Percentiles rank a stretch among this genome's conserved stretches.
Conservation (phyloP, 2,888 invertebrate species). For the Cerastis leucographa region DNA sequence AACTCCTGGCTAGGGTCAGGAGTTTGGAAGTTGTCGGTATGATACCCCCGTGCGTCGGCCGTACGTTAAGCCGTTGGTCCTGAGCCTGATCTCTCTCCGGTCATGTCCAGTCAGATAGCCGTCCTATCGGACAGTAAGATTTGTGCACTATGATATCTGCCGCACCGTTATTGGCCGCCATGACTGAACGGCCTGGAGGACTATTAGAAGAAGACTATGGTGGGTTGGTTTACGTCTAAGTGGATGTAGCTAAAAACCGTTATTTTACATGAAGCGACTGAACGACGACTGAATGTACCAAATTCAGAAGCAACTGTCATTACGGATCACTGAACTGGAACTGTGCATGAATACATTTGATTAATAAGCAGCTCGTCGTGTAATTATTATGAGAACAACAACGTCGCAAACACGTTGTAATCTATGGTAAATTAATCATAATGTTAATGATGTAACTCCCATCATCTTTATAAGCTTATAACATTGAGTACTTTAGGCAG, state of each 20-base stretch:
- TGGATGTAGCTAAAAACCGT: background rate
- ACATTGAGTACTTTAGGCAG: slow-evolving; percentile 8
- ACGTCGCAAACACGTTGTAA: slow-evolving; percentile 35
- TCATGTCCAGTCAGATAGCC: background rate
- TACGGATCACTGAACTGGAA: slow-evolving; percentile 3
- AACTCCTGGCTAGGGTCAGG: too few relatives aligned
- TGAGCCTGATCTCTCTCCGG: too few relatives aligned
- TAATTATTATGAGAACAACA: slow-evolving; percentile 30
- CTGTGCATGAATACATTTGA: slow-evolving; percentile 36
- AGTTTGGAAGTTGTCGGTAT: too few relatives aligned
- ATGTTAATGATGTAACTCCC: slow-evolving; percentile 29
- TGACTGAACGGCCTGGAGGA: background rate
- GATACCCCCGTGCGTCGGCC: too few relatives aligned
- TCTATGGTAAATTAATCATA: slow-evolving; percentile 53
- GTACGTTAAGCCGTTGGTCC: too few relatives aligned
- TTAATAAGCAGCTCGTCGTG: slow-evolving; percentile 34
- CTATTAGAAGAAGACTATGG: background rate
- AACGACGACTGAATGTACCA: background rate
- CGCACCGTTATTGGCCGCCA: background rate
- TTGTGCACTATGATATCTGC: background rate
- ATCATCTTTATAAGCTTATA: slow-evolving; percentile 24
- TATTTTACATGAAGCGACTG: background rate
- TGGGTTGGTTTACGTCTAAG: background rate
- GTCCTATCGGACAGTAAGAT: background rate
- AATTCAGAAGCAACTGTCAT: background rate